Evolutionary conservation across 2,797 vertebrate species (phyloP), one percentile per base, ranked within the genome.

Genomic region (Caiman crocodilus): DNA sequence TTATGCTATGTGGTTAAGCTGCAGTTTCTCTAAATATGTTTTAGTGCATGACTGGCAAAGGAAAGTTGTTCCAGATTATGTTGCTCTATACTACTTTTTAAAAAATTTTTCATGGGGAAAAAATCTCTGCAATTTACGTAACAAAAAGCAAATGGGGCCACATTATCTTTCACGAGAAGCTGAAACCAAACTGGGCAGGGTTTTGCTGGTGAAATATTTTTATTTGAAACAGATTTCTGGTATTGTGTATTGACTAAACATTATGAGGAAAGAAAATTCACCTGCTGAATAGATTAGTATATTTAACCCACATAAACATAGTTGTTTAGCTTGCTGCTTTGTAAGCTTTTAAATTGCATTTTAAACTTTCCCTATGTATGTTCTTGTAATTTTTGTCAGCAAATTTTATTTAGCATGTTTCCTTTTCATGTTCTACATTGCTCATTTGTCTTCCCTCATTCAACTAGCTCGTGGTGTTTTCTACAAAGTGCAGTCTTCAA

Each of bases 161-260:
- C 87, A n/a, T n/a, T n/a, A n/a, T n/a, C n/a, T n/a, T n/a, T n/a
- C n/a, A n/a, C n/a, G n/a, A n/a, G n/a, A n/a, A n/a, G n/a, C n/a
- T n/a, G n/a, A n/a, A n/a, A n/a, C n/a, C n/a, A n/a, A n/a, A n/a
- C 32, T 78, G 25, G 20, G 60, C 30, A 77, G 65, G 56, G 28
- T 85, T 94, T 95, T 89, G 28, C 89, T 90, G 78, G 61, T 82
- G 87, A 55, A 76, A 0, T 97, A 35, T 96, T 95, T 95, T 14
- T 92, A 71, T 93, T 82, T 88, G 56, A 93, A 96, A 92, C 89
- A 92, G 42, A 65, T 14, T 65, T 25, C 35, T 82, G 84, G 57
- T 16, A 9, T 92, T 92, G 90, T 86, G 26, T 95, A 4, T 92
- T 97, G 88, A 89, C 64, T 88, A 95, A 96, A 94, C 82, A 90